A percentile compares a stretch with the other conserved stretches of the same genome.
Evolutionary conservation across 2,113 vertebrate genomes (phyloP).

Genomic region (Numenius arquata): DNA sequence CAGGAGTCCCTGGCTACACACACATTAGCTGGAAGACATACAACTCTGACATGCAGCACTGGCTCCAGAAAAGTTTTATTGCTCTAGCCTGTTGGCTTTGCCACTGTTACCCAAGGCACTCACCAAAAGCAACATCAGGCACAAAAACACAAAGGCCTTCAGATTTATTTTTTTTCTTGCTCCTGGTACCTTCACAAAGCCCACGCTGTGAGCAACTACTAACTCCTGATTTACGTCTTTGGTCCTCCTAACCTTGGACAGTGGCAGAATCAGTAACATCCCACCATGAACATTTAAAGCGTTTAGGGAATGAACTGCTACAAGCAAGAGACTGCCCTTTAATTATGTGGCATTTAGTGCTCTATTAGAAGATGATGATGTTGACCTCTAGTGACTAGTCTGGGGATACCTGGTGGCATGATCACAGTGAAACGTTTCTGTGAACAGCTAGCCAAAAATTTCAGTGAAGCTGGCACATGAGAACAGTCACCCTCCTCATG

Average conservation of each 20-base stretch:
- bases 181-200: neutral
- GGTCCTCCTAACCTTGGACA: neutral
- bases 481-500: neutral
- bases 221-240: neutral
- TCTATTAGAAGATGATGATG: neutral
- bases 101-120: neutral
- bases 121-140: neutral
- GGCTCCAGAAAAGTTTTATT: neutral
- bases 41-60: neutral
- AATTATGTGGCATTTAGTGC: neutral
- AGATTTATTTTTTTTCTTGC: neutral
- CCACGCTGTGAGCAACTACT: neutral
- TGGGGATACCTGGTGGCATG: neutral
- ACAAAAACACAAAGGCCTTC: neutral
- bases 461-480: neutral
- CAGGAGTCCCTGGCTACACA: neutral
- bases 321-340: neutral
- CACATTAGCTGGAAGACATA: neutral
- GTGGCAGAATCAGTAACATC: neutral
- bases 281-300: neutral
- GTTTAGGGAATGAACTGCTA: neutral
- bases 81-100: neutral
- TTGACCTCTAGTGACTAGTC: constrained; percentile 51
- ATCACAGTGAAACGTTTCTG: neutral
- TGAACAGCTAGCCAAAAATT: neutral